These are phyloP conservation scores for Drosophila gaucha DNA, from an alignment of 2,888 invertebrate species.

Conservation along the genomic window DNA sequence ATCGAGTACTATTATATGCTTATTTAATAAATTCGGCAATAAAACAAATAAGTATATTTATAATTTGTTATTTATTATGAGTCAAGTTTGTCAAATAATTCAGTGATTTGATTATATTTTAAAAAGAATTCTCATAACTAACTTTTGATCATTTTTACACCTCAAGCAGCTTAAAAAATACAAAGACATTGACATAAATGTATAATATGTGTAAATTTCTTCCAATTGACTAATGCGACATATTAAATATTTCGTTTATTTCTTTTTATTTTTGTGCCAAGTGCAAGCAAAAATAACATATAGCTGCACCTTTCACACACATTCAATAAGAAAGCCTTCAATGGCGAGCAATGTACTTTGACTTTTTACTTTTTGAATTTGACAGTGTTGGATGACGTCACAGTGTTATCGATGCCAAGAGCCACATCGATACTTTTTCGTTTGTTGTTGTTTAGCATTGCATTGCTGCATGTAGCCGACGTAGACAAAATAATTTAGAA, in stretches of 20 bases:
- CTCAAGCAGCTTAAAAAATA: too few species aligned
- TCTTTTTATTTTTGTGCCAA: not conserved
- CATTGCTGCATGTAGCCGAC: conserved; percentile 29
- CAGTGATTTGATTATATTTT: not conserved
- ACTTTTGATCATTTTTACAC: not conserved
- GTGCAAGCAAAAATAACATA: not conserved
- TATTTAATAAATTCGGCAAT: not conserved
- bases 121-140: not conserved
- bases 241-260: not conserved
- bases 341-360: not conserved
- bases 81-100: too few species aligned
- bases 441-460: conserved; percentile 16
- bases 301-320: not conserved
- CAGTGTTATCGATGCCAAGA: conserved; percentile 19
- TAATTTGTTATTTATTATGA: not conserved
- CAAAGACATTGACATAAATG: not conserved
- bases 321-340: not conserved
- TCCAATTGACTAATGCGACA: too few species aligned
- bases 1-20: not conserved
- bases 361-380: not conserved
- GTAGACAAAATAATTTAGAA: conserved; percentile 28
- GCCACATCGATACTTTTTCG: conserved; percentile 28
- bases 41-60: not conserved
- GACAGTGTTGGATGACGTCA: conserved; percentile 1
- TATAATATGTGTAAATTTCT: too few species aligned